Conservation (phyloP, 2,113 vertebrate species). For the Hassar affinis region DNA sequence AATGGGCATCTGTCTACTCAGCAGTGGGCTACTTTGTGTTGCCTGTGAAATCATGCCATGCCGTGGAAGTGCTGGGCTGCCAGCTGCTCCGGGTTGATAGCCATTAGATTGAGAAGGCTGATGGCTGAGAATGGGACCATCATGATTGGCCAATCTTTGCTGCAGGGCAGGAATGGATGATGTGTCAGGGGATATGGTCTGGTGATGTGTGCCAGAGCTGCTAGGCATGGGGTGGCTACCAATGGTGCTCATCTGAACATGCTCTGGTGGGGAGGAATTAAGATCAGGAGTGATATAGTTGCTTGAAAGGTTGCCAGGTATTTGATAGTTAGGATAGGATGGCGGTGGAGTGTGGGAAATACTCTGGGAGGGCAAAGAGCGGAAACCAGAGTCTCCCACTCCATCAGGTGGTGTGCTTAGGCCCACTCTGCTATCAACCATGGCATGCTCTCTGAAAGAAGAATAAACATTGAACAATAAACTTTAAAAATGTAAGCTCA, state of each 20-base stretch:
- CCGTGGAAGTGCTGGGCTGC: conserved; percentile 64
- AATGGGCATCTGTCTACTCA: conserved; percentile 46
- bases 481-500: background rate
- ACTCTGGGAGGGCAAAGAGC: conserved; percentile 72
- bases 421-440: conserved; percentile 73
- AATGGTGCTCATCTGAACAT: conserved; percentile 60
- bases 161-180: conserved; percentile 73
- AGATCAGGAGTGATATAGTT: conserved; percentile 61
- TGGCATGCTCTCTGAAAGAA: conserved; percentile 68
- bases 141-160: conserved; percentile 67
- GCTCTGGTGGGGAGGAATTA: conserved; percentile 61
- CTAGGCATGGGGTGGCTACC: conserved; percentile 64
- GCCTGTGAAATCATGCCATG: conserved; percentile 50
- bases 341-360: conserved; percentile 64
- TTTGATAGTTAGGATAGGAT: conserved; percentile 64
- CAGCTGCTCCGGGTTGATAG: conserved; percentile 52
- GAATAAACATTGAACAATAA: conserved; percentile 13
- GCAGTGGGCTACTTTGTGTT: conserved; percentile 58
- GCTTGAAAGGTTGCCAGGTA: conserved; percentile 57
- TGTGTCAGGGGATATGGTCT: conserved; percentile 76
- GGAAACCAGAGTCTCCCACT: conserved; percentile 76
- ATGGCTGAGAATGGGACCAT: conserved; percentile 38
- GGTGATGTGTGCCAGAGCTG: conserved; percentile 77
- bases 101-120: conserved; percentile 63
- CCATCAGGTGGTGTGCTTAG: conserved; percentile 74